A percentile compares a stretch with the other conserved stretches of the same genome.
Conservation (phyloP, 2,888 invertebrate species). For the Hofmannophila pseudospretella region DNA sequence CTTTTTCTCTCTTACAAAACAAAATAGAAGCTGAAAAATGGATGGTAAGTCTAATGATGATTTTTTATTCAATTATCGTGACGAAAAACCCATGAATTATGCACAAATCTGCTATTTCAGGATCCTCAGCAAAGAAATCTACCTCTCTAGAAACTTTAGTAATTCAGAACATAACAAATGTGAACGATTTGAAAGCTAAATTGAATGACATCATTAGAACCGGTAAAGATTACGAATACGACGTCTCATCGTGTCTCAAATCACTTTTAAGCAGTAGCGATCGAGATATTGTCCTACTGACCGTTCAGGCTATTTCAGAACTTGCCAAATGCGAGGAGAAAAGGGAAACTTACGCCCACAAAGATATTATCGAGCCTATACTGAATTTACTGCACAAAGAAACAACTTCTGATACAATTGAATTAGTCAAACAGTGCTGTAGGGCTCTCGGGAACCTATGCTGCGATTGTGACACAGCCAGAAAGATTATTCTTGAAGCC, state of each 20-base stretch:
- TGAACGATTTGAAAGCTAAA: constrained; percentile 60
- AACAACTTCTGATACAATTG: constrained; percentile 52
- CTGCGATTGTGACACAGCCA: constrained; percentile 88
- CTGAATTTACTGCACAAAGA: constrained; percentile 69
- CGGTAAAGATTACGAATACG: constrained; percentile 65
- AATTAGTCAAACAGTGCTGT: constrained; percentile 84
- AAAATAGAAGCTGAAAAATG: constrained; percentile 7
- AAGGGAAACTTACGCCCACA: constrained; percentile 82
- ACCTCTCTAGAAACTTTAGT: constrained; percentile 57
- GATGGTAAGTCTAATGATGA: constrained; percentile 11
- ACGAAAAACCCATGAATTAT: not conserved
- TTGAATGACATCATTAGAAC: constrained; percentile 61
- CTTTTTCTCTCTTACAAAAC: not conserved
- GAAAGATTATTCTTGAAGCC: constrained; percentile 65
- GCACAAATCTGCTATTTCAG: constrained; percentile 30
- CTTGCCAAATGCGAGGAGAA: constrained; percentile 87
- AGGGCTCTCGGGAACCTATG: constrained; percentile 93
- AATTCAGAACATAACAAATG: constrained; percentile 57
- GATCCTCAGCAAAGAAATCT: constrained; percentile 55
- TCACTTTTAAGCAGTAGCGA: constrained; percentile 60
- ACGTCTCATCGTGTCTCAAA: constrained; percentile 61
- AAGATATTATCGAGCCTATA: constrained; percentile 78
- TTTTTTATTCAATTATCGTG: not conserved
- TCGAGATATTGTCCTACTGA: constrained; percentile 71
- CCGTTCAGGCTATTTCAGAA: constrained; percentile 87